Base-by-base conservation (phyloP, 2,113 vertebrate genomes). In the Dromiciops gliroides region DNA sequence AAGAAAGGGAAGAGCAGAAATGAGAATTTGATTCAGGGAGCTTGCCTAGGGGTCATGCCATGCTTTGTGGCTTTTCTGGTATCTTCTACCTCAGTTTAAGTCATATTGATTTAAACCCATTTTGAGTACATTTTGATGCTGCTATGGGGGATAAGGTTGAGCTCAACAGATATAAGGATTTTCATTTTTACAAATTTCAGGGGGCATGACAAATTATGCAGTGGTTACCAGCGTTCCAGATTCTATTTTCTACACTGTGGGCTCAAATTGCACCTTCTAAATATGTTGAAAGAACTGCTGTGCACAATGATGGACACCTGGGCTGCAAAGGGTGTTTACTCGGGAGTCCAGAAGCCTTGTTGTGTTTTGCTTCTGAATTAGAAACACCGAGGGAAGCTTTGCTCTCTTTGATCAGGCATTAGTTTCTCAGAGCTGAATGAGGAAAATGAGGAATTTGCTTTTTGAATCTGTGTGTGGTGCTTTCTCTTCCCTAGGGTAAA, bases 361-460 rank as follows among this genome's bases (percentile, higher is more conserved):
- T 92, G 53, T n/a, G 6, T 52, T 95, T 92, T 56, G 22, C 48
- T 97, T 0, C 12, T 37, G 50, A 0, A 10, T 0, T 56, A 56
- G 60, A 37, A 93, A 25, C 91, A 2, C 16, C 31, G 89, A 44
- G 24, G 11, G 25, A 49, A 19, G 88, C 31, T 1, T 2, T 83
- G 47, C 24, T 53, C 44, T 92, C 92, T 83, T 11, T 23, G 26
- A 92, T 48, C 47, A 47, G 25, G 11, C 47, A n/a, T 37, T 93
- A 51, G 28, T 92, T 91, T 95, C 49, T 56, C 92, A 50, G 52
- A 50, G 60, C 3, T 89, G 56, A 44, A 94, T 91, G 51, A 52
- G 52, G 48, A 67, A 50, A 92, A 47, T 8, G 31, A 92, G 47
- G 47, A n/a, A 52, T 88, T 94, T 95, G n/a, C 2, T 93, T 96